Percentiles rank a stretch among this genome's conserved stretches.
phyloP scores from a whole-genome alignment of 2,797 vertebrate genomes.

The Smutsia temminckii region DNA sequence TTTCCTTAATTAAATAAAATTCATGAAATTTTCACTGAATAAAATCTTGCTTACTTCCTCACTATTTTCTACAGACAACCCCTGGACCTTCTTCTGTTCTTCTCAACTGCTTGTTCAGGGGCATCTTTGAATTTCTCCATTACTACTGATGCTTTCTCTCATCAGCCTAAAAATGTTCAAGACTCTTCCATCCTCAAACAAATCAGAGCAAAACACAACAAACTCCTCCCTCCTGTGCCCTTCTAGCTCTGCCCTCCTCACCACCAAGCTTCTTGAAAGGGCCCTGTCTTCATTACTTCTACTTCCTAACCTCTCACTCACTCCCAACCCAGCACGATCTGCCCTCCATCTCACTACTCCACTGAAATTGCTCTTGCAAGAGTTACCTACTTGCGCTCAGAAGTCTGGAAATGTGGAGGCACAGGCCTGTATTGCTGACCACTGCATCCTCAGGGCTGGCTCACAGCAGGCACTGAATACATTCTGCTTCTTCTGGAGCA shows the following conservation, averaged over 20 bases:
- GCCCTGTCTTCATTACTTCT: neutral
- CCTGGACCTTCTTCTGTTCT: neutral
- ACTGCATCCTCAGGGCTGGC: neutral
- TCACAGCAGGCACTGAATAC: neutral
- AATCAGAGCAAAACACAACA: slow-evolving; percentile 38
- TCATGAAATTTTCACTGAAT: neutral
- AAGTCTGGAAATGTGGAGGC: neutral
- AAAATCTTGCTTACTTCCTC: slow-evolving; percentile 6
- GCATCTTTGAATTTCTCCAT: neutral
- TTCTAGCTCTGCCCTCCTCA: neutral
- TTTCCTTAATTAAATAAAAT: neutral
- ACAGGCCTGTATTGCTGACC: neutral
- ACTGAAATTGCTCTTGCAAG: neutral
- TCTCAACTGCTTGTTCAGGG: slow-evolving; percentile 4
- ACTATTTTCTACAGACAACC: neutral
- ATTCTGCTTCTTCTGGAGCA: neutral
- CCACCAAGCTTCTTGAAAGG: slow-evolving; percentile 35
- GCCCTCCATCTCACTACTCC: slow-evolving; percentile 10
- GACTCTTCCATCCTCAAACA: neutral
- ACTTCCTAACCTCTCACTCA: slow-evolving; percentile 51
- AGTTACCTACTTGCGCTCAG: slow-evolving; percentile 27
- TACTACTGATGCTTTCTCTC: slow-evolving; percentile 37
- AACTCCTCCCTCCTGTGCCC: neutral
- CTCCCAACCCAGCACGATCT: neutral
- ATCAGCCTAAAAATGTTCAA: slow-evolving; percentile 8